These are phyloP conservation scores for Sander vitreus DNA, from an alignment of 2,113 vertebrate genomes.

Conservation along the genomic window DNA sequence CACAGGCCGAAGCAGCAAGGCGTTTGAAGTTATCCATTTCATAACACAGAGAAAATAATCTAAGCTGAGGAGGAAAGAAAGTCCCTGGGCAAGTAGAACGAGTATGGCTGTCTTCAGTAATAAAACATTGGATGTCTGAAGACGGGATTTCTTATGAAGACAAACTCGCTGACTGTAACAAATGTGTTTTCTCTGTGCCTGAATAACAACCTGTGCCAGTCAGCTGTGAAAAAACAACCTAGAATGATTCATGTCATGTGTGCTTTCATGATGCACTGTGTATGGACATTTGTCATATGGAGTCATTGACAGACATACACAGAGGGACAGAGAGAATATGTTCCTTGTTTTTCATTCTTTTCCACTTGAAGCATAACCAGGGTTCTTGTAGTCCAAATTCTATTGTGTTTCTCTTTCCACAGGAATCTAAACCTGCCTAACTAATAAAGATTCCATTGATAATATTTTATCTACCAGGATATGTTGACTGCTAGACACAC, in stretches of 20 bases:
- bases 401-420: neutral
- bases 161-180: slow-evolving; percentile 18
- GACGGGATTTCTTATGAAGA: slow-evolving; percentile 8
- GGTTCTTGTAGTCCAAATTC: neutral
- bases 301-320: neutral
- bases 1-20: slow-evolving; percentile 27
- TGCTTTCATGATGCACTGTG: neutral
- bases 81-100: slow-evolving; percentile 6
- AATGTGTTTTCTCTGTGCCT: slow-evolving; percentile 31
- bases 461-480: neutral
- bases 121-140: slow-evolving; percentile 36
- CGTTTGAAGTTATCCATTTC: slow-evolving; percentile 65
- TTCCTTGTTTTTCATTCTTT: neutral
- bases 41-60: slow-evolving; percentile 40
- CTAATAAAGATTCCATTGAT: neutral
- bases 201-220: slow-evolving; percentile 13
- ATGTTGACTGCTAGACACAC: no score
- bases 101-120: slow-evolving; percentile 19
- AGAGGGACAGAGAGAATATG: neutral
- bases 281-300: neutral
- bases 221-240: slow-evolving; percentile 5
- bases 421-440: neutral
- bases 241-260: neutral
- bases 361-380: neutral
- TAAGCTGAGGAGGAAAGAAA: slow-evolving; percentile 1